Evolutionary conservation across 2,797 vertebrate species (phyloP).

Genomic region (Nannoperca obscura): DNA sequence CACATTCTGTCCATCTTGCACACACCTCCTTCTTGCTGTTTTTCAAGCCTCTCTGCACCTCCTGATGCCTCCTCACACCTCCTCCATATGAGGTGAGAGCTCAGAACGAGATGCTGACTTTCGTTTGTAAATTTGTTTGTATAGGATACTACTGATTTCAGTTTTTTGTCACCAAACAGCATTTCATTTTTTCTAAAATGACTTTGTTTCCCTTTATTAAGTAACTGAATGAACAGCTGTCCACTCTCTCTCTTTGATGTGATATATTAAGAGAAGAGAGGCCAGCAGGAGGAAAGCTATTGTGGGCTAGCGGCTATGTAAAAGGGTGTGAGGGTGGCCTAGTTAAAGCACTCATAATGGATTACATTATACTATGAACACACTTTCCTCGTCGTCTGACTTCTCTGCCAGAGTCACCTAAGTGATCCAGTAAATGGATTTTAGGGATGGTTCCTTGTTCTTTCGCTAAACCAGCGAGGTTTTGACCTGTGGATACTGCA

Average conservation of each 20-base stretch:
- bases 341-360: conserved; percentile 59
- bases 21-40: conserved; percentile 61
- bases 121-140: conserved; percentile 36
- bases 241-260: conserved; percentile 28
- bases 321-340: conserved; percentile 41
- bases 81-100: conserved; percentile 69
- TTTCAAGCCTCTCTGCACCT: conserved; percentile 58
- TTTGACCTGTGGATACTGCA: not conserved
- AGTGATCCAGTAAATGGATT: conserved; percentile 22
- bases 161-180: not conserved
- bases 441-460: conserved; percentile 1
- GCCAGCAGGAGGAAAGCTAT: conserved; percentile 9
- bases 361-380: conserved; percentile 55
- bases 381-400: conserved; percentile 33
- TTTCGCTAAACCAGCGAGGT: not conserved
- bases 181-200: not conserved
- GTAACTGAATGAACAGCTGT: not conserved
- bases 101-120: conserved; percentile 48
- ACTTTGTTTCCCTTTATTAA: not conserved
- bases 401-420: conserved; percentile 26
- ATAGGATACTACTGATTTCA: not conserved
- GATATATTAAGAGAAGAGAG: conserved; percentile 12
- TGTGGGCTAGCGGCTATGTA: conserved; percentile 24
- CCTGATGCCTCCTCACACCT: conserved; percentile 68
- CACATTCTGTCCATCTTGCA: conserved; percentile 68